A percentile compares a stretch with the other conserved stretches of the same genome.
These are phyloP conservation scores for Pterocles orientalis DNA, from an alignment of 2,113 vertebrate species.

Conservation along the genomic window DNA sequence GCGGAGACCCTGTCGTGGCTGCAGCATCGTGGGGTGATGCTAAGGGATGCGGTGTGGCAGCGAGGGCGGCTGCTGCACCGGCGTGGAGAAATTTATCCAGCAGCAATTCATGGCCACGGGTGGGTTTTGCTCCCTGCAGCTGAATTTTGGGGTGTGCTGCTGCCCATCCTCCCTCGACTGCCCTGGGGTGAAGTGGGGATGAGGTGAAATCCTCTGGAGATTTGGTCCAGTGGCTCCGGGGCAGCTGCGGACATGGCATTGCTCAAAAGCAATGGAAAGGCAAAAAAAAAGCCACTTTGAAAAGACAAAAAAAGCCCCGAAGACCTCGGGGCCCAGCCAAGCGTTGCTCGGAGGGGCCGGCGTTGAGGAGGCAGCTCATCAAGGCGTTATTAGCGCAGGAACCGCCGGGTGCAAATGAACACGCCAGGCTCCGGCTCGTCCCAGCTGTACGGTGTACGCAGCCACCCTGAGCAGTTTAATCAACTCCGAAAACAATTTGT, in stretches of 20 bases:
- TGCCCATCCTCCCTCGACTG: not conserved
- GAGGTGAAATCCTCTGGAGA: not conserved
- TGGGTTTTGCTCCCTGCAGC: not conserved
- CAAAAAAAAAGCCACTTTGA: not conserved
- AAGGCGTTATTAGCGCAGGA: conserved; percentile 55
- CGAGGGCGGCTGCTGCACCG: fast-evolving
- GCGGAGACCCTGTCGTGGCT: not conserved
- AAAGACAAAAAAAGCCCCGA: not conserved
- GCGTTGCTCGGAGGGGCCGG: not conserved
- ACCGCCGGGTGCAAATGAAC: conserved; percentile 32
- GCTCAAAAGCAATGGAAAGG: conserved; percentile 1
- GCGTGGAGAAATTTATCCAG: not conserved
- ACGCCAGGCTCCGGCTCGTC: not conserved
- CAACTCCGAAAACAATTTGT: conserved; percentile 71
- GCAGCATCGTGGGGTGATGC: not conserved
- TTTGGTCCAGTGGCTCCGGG: not conserved
- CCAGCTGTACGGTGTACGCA: not conserved
- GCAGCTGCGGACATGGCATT: not conserved
- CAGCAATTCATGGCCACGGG: not conserved
- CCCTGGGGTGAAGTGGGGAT: not conserved
- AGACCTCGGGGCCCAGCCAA: not conserved
- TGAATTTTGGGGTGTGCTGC: not conserved
- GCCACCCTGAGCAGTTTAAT: conserved; percentile 60
- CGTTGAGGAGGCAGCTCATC: conserved; percentile 44
- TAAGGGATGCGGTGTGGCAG: fast-evolving